Base-by-base conservation (phyloP, 2,797 vertebrate species). In the Poliocrania exsul region DNA sequence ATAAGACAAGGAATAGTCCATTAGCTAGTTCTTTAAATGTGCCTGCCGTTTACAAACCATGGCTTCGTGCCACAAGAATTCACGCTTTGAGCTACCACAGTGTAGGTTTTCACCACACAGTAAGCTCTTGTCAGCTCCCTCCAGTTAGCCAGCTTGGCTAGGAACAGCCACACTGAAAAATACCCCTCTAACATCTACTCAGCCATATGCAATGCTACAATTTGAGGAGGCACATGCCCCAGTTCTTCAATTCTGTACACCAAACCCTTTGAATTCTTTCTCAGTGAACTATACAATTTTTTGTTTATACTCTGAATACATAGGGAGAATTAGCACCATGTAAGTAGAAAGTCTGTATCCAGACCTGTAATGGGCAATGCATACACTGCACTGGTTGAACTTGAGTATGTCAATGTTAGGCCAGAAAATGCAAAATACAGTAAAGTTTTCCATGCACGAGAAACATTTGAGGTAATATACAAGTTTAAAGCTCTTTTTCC, bases 401-500 rank as follows among this genome's bases (percentile, higher is more conserved):
- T 49, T 83, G 24, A 71, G 37, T 20, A 42, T 38, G 19, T 64
- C 9, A 24, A 6, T 14, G 51, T 33, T 25, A 64, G 73, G 20
- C 24, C 42, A 92, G 69, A 83, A 78, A 81, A 61, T 38, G 6
- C 17, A 40, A 70, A 78, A 26, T 40, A 78, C 1, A 0, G 4
- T 33, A 8, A 88, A 64, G 29, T 11, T 90, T 56, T 57, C 60
- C 15, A 42, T 15, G 26, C 26, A 54, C 35, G 15, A 61, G 56
- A 69, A 90, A 66, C 25, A 64, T 44, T 3, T 81, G 44, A 65
- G 23, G 14, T 37, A 73, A 64, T 23, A 71, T 7, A 85, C 13
- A 83, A 77, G n/a, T 16, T 69, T 83, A 73, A 85, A 73, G 49
- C 23, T 62, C 46, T 72, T 84, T 93, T 69, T 16, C 20, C 26